A percentile compares a stretch with the other conserved stretches of the same genome.
These are phyloP conservation scores for Fundulus diaphanus DNA, from an alignment of 2,797 vertebrate species.

Conservation along the genomic window DNA sequence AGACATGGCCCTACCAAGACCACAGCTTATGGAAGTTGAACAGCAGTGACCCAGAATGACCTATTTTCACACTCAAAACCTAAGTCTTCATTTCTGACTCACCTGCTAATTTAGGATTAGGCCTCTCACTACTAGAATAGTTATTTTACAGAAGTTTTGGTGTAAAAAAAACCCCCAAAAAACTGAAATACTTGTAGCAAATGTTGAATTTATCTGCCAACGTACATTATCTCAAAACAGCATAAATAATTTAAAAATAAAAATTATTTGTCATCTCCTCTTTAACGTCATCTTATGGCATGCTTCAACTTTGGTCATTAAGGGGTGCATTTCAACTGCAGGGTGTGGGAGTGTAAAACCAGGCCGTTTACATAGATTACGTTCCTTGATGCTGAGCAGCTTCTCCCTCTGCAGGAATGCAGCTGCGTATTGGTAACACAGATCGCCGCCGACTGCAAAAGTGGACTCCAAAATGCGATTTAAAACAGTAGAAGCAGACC, in stretches of 20 bases:
- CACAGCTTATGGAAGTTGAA: slow-evolving; percentile 55
- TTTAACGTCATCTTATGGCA: neutral
- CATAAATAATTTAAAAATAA: neutral
- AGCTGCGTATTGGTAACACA: neutral
- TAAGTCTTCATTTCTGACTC: slow-evolving; percentile 40
- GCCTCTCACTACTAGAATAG: neutral
- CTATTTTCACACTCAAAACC: slow-evolving; percentile 63
- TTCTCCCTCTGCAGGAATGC: too few relatives aligned
- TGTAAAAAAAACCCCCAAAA: neutral
- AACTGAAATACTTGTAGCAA: neutral
- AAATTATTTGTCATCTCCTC: neutral
- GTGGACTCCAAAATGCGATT: neutral
- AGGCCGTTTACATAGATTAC: neutral
- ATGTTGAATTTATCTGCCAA: neutral
- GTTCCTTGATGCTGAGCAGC: too few relatives aligned
- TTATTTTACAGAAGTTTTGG: neutral
- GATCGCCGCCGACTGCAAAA: neutral
- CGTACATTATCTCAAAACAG: neutral
- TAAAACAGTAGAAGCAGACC: neutral
- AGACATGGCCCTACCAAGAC: slow-evolving; percentile 17
- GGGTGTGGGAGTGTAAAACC: neutral
- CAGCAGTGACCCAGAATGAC: slow-evolving; percentile 67
- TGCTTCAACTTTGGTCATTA: neutral
- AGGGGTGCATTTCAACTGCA: neutral
- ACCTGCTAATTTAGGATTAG: slow-evolving; percentile 6